Percentiles rank a stretch among this genome's conserved stretches.
Conservation (phyloP, 1,140 invertebrate genomes). For the Drosophila truncata region DNA sequence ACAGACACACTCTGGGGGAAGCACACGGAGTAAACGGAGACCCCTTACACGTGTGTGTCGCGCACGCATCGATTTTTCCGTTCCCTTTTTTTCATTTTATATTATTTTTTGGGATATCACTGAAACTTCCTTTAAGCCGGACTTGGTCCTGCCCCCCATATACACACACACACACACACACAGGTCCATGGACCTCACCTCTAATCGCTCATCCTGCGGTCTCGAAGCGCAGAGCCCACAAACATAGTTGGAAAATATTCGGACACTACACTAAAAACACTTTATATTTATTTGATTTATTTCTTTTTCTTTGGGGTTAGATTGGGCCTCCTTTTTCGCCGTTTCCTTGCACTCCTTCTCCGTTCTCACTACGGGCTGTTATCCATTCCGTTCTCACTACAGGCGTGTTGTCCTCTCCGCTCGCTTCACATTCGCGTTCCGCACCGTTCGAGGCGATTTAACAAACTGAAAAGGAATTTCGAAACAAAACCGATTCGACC, state of each 20-base stretch:
- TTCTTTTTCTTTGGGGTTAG: neutral
- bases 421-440: slow-evolving; percentile 58
- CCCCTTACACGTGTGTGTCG: slow-evolving; percentile 54
- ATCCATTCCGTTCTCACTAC: slow-evolving; percentile 29
- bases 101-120: slow-evolving; percentile 69
- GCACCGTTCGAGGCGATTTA: slow-evolving; percentile 72
- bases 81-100: neutral
- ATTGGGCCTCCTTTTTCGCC: slow-evolving; percentile 36
- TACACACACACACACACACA: slow-evolving; percentile 1
- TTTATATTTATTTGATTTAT: neutral
- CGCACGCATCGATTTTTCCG: slow-evolving; percentile 81
- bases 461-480: slow-evolving; percentile 74
- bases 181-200: slow-evolving; percentile 55
- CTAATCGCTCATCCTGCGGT: slow-evolving; percentile 62
- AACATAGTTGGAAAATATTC: slow-evolving; percentile 42
- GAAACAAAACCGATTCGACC: slow-evolving; percentile 28
- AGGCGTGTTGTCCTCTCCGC: slow-evolving; percentile 36
- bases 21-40: slow-evolving; percentile 19
- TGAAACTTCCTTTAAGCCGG: slow-evolving; percentile 65
- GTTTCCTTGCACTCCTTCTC: slow-evolving; percentile 35
- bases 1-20: slow-evolving; percentile 5
- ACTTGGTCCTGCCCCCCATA: slow-evolving; percentile 11
- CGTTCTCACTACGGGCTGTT: slow-evolving; percentile 34
- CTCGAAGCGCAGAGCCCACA: slow-evolving; percentile 61
- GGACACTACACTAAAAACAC: slow-evolving; percentile 30